Conservation (phyloP, 2,797 vertebrate species). For the Choloepus didactylus region DNA sequence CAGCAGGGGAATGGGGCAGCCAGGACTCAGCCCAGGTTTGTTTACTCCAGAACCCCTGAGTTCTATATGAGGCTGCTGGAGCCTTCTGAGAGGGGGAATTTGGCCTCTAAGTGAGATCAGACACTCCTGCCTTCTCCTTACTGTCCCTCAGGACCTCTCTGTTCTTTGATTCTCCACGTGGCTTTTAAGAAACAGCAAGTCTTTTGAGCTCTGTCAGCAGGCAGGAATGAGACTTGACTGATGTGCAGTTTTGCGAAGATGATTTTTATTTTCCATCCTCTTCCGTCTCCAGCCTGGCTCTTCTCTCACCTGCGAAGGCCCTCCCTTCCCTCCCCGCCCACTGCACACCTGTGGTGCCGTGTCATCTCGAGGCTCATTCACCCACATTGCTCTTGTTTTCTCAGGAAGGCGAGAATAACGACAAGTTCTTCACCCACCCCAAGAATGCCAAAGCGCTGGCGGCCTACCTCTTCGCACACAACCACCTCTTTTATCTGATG, state of each 20-base stretch:
- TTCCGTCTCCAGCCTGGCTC: not conserved
- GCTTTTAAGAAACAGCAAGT: not conserved
- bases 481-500: conserved; percentile 98
- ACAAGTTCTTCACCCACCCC: conserved; percentile 98
- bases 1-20: not conserved
- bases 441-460: conserved; percentile 94
- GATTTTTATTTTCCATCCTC: rapidly evolving
- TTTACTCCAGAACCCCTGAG: no score
- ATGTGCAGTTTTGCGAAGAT: not conserved
- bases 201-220: not conserved
- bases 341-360: rapidly evolving
- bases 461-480: conserved; percentile 98
- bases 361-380: rapidly evolving
- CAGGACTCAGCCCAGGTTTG: not conserved
- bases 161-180: not conserved
- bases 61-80: not conserved
- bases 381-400: not conserved
- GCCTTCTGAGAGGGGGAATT: not conserved
- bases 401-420: conserved; percentile 98
- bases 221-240: not conserved
- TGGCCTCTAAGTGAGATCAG: not conserved
- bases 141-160: not conserved
- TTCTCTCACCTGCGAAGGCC: rapidly evolving
- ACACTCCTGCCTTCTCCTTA: rapidly evolving
- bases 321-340: rapidly evolving